These are phyloP conservation scores for Synergus gifuensis DNA, from an alignment of 2,888 invertebrate genomes.

Conservation along the genomic window DNA sequence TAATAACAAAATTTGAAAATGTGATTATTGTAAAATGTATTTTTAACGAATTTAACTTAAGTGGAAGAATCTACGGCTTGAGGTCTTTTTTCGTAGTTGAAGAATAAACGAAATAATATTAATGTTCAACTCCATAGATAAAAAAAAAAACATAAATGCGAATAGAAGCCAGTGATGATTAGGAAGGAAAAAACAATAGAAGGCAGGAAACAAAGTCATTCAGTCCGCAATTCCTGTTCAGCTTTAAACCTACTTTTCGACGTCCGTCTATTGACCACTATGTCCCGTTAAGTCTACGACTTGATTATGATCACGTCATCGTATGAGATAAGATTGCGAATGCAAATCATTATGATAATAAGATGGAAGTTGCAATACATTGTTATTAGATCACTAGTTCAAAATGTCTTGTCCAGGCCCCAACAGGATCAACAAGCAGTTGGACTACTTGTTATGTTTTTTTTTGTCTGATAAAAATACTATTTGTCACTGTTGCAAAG, in stretches of 20 bases:
- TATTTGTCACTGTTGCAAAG: background rate
- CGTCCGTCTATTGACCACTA: background rate
- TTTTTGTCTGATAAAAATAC: conserved; percentile 7
- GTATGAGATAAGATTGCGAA: conserved; percentile 28
- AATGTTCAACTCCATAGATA: no score
- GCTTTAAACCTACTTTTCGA: background rate
- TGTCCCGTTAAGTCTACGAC: conserved; percentile 8
- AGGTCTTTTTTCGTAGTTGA: no score
- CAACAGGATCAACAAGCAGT: background rate
- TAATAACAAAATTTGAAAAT: no score
- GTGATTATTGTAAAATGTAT: no score
- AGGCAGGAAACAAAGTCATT: conserved; percentile 6
- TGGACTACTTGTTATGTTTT: background rate
- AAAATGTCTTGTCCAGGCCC: background rate
- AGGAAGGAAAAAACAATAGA: conserved; percentile 20
- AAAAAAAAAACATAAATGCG: background rate
- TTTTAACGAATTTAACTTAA: no score
- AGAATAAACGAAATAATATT: no score
- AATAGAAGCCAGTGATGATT: background rate
- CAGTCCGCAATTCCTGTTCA: conserved; percentile 4
- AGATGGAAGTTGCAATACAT: background rate
- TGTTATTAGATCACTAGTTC: background rate
- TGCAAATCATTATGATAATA: conserved; percentile 19
- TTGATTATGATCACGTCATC: conserved; percentile 24
- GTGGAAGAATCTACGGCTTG: no score